Evolutionary conservation across 2,113 vertebrate species (phyloP).

Genomic region (Psittacus erithacus): DNA sequence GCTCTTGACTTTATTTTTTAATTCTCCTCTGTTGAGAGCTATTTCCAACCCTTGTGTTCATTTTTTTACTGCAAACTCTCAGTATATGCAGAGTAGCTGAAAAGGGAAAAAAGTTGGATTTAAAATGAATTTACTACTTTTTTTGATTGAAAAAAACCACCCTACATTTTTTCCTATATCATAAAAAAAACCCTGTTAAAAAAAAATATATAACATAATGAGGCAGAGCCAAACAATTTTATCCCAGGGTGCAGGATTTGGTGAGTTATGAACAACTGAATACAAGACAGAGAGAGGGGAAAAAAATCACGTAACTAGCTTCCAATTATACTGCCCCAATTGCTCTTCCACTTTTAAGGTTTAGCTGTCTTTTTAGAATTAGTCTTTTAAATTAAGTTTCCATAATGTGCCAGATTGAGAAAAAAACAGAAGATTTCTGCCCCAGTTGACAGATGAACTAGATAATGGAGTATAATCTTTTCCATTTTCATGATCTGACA

Average conservation of each 20-base stretch:
- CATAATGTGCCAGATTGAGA: slow-evolving; percentile 1
- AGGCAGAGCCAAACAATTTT: not conserved
- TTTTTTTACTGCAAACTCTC: not conserved
- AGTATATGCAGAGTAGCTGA: not conserved
- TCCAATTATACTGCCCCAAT: not conserved
- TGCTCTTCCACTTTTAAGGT: not conserved
- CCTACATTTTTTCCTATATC: not conserved
- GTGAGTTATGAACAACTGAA: not conserved
- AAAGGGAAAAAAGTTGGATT: not conserved
- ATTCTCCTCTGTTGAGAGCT: not conserved
- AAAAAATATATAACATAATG: not conserved
- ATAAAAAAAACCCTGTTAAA: not conserved
- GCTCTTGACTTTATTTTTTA: not conserved
- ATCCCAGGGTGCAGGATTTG: not conserved
- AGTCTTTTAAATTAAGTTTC: slow-evolving; percentile 24
- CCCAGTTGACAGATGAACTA: slow-evolving; percentile 39
- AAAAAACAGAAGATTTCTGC: slow-evolving; percentile 33
- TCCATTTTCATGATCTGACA: slow-evolving; percentile 52
- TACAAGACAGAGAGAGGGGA: not conserved
- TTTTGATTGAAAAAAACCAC: not conserved
- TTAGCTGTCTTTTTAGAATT: slow-evolving; percentile 11
- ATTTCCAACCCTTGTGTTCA: not conserved
- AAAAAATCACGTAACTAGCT: not conserved
- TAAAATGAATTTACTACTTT: not conserved
- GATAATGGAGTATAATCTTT: slow-evolving; percentile 45